phyloP scores from a whole-genome alignment of 2,797 vertebrate species.

The Scolopax rusticola region DNA sequence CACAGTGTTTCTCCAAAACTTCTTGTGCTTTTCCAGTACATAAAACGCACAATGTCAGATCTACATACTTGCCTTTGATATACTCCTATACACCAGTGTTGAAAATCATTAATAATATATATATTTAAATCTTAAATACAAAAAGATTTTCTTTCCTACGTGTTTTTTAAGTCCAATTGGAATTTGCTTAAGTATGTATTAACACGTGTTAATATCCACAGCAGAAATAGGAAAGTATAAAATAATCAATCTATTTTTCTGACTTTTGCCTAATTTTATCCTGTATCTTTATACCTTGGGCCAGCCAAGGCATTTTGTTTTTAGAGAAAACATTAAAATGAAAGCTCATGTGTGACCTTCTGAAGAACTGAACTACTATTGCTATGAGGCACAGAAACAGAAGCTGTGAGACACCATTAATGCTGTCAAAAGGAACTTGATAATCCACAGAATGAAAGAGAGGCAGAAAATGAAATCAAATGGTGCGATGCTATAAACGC shows the following conservation, averaged over 20 bases:
- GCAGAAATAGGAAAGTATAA: constrained; percentile 21
- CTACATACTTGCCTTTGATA: background rate
- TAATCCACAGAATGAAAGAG: background rate
- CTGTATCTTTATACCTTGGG: background rate
- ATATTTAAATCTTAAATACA: background rate
- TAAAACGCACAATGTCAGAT: background rate
- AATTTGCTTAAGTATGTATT: background rate
- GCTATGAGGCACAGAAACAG: background rate
- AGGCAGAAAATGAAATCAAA: background rate
- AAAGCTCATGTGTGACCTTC: background rate
- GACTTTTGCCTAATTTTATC: background rate
- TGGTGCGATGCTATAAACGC: background rate
- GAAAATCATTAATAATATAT: background rate
- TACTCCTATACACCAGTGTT: background rate
- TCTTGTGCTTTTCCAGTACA: constrained; percentile 43
- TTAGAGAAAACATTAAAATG: constrained; percentile 1
- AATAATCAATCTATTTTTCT: background rate
- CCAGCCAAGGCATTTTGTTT: constrained; percentile 36
- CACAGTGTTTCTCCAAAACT: background rate
- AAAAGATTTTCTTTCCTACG: background rate
- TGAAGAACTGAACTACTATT: background rate
- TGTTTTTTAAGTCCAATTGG: background rate
- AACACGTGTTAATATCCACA: background rate
- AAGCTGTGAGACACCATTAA: background rate
- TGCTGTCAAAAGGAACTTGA: background rate